Base-by-base conservation (phyloP, 2,113 vertebrate species). In the Propithecus coquereli region DNA sequence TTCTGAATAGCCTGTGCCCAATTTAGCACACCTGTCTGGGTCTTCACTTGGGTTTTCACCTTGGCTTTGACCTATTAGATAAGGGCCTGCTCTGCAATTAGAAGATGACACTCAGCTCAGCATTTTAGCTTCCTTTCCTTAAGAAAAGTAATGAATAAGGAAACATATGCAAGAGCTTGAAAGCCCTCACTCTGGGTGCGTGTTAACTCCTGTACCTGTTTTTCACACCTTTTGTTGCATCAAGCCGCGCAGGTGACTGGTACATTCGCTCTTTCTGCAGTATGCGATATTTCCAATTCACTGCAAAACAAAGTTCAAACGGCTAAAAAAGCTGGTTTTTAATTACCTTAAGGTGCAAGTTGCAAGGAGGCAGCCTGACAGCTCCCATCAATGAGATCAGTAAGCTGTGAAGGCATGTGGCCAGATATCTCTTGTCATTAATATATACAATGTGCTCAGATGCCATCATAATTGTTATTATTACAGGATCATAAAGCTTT, bases 401-500 rank as follows among this genome's bases (percentile, higher is more conserved):
- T 92, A 90, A 97, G 45, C 87, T 94, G 70, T 85, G 92, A 97
- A 98, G 95, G 97, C 87, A 74, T 86, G 68, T 43, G 73, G 91
- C 68, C 80, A 77, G 91, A 34, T 96, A 97, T 59, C 88, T 97
- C 97, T 87, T 96, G 63, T 90, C 43, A 2, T 98, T 97, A 96
- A 92, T 85, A 84, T 71, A 91, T 52, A 79, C 80, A 82, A 34
- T 70, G 43, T 89, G 92, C 97, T 97, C 94, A 97, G 91, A 96
- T 92, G 47, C 71, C 61, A 79, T 94, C 63, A 50, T 97, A 97
- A 97, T 71, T 96, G 77, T 96, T 97, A 68, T 98, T 68, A 90
- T 97, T 97, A 95, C 68, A 91, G 84, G 94, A 97, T 97, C 93
- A 96, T 93, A 98, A 97, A 97, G 37, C 80, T 98, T 97, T 91